A percentile compares a stretch with the other conserved stretches of the same genome.
phyloP scores from a whole-genome alignment of 2,113 vertebrate genomes.

The Syrrhaptes paradoxus region DNA sequence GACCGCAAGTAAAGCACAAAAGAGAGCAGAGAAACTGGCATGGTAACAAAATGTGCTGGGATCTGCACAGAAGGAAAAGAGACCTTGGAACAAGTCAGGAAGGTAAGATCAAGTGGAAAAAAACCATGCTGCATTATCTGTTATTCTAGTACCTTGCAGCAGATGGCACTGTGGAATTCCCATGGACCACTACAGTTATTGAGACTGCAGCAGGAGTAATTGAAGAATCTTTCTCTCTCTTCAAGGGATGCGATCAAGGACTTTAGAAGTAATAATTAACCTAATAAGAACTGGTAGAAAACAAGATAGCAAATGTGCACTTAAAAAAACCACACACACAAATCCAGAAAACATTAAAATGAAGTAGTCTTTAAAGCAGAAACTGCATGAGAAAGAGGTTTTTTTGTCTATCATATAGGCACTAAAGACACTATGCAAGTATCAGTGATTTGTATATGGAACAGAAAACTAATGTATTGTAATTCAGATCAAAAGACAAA shows the following conservation, averaged over 20 bases:
- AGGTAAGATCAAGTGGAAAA: not conserved
- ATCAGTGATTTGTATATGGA: not conserved
- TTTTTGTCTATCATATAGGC: not conserved
- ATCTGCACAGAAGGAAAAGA: not conserved
- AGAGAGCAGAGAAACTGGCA: not conserved
- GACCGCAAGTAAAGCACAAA: not conserved
- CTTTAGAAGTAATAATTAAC: not conserved
- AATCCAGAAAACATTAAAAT: not conserved
- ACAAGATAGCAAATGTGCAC: not conserved
- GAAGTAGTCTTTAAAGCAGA: not conserved
- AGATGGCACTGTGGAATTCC: conserved; percentile 21
- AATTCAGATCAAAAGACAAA: not conserved
- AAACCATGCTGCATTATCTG: not conserved
- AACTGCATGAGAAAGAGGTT: not conserved
- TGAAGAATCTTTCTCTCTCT: conserved; percentile 12
- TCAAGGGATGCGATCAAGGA: not conserved
- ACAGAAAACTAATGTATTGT: not conserved
- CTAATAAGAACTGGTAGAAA: not conserved
- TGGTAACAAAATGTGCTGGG: not conserved
- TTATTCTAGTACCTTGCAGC: not conserved
- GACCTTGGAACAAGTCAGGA: not conserved
- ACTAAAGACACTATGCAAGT: not conserved
- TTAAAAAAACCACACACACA: not conserved
- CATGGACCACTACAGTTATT: not conserved
- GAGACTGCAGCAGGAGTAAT: not conserved